Evolutionary conservation across 2,888 invertebrate genomes (phyloP), one percentile per base, ranked within the genome.

Genomic region (Leucozona laternaria): DNA sequence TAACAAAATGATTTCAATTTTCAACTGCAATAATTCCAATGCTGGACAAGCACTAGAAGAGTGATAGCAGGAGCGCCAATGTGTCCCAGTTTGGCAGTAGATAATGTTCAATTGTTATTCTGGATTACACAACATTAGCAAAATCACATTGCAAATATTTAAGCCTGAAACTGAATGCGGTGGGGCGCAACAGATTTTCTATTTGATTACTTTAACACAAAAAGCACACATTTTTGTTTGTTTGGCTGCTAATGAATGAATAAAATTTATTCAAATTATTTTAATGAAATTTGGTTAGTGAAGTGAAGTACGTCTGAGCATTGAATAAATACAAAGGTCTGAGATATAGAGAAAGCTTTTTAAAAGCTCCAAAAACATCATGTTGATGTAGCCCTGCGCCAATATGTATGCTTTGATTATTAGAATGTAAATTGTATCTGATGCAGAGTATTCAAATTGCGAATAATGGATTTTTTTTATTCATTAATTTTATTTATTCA

Each of bases 121-220:
- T 13, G 43, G 31, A 45, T 78, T 78, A 55, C 68, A 37, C 31
- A 78, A 60, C 60, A 34, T 37, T 60, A 73, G 28, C 55, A n/a
- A 22, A 15, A 73, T 73, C 73, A 83, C 76, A 55, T 76, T 80
- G 70, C 70, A 70, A 15, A 25, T 40, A 40, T 53, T 40, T 34
- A 62, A 15, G 37, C 50, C 11, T 2, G n/a, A 73, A 37, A 43
- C 11, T 2, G n/a, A 73, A 37, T 31, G 53, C 28, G 28, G 40
- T 20, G 45, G 11, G 20, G 40, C 20, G 43, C 10, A 73, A 13
- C 37, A 31, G 31, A 48, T 28, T 66, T 17, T 57, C 48, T 31
- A 31, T 10, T 17, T 64, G 57, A 71, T 64, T 79, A 70, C 62
- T 71, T 79, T 55, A 73, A 73, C 4, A 43, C 73, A 28, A 60